Percentiles rank a stretch among this genome's conserved stretches.
phyloP scores from a whole-genome alignment of 2,888 invertebrate genomes.

The Brachyptera putata region DNA sequence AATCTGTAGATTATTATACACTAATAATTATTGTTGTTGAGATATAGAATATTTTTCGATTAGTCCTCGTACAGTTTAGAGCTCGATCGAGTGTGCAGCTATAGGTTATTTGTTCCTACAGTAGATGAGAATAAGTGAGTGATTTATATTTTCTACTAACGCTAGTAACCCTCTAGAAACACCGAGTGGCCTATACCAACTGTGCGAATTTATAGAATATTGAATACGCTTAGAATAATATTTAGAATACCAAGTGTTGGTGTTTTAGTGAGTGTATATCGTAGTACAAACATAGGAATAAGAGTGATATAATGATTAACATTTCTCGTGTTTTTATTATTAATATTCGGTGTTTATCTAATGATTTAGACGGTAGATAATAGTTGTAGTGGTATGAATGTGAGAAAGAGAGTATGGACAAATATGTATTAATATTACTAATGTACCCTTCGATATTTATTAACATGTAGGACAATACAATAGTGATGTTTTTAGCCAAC shows the following conservation, averaged over 20 bases:
- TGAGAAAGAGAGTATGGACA: slow-evolving; percentile 20
- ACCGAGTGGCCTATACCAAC: slow-evolving; percentile 2
- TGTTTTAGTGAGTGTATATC: not conserved
- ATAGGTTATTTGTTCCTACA: not conserved
- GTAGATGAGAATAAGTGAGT: slow-evolving; percentile 6
- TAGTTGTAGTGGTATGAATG: slow-evolving; percentile 8
- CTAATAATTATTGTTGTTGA: slow-evolving; percentile 9
- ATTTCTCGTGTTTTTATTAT: slow-evolving; percentile 12
- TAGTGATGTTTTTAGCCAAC: slow-evolving; percentile 23
- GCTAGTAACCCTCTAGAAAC: not conserved
- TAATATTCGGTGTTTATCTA: slow-evolving; percentile 19
- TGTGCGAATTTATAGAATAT: slow-evolving; percentile 4
- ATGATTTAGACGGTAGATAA: slow-evolving; percentile 21
- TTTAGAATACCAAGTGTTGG: slow-evolving; percentile 6
- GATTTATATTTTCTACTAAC: slow-evolving; percentile 19
- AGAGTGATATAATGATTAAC: too few relatives aligned
- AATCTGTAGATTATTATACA: slow-evolving; percentile 12
- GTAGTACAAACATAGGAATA: too few relatives aligned
- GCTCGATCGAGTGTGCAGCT: too few relatives aligned
- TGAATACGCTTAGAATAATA: slow-evolving; percentile 2
- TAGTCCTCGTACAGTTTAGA: slow-evolving; percentile 15
- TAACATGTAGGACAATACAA: slow-evolving; percentile 2
- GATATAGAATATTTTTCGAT: not conserved
- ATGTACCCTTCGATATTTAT: slow-evolving; percentile 17
- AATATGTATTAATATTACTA: slow-evolving; percentile 19